A percentile compares a stretch with the other conserved stretches of the same genome.
Conservation (phyloP, 2,113 vertebrate species). For the Alectura lathami region DNA sequence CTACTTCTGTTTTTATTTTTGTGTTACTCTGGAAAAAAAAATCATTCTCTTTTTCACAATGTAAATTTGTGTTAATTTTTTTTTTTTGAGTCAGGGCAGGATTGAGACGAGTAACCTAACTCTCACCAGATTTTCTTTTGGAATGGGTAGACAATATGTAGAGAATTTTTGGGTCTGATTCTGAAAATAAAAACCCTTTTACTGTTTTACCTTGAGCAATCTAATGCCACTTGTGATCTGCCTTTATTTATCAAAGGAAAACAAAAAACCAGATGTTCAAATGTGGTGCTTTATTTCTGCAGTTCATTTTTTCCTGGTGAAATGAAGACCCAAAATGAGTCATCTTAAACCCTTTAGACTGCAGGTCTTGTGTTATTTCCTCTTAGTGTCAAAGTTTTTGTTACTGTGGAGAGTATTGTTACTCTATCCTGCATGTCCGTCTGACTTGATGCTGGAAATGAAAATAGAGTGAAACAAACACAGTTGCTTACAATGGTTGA, state of each 20-base stretch:
- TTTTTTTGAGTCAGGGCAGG: neutral
- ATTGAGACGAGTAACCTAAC: neutral
- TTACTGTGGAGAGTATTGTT: neutral
- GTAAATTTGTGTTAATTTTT: neutral
- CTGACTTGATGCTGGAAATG: neutral
- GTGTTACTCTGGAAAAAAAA: neutral
- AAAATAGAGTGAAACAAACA: neutral
- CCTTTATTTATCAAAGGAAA: neutral
- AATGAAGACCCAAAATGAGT: neutral
- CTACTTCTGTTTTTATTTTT: neutral
- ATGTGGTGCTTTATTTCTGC: neutral
- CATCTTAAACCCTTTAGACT: neutral
- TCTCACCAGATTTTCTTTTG: neutral
- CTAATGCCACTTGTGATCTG: neutral
- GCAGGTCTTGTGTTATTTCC: neutral
- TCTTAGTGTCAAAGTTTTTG: neutral
- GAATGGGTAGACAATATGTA: rapidly evolving
- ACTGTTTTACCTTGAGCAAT: neutral
- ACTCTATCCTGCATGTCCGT: neutral
- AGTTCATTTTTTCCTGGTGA: neutral
- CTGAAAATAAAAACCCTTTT: neutral
- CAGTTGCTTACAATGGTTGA: neutral
- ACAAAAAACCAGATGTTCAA: neutral
- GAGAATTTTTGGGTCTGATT: neutral
- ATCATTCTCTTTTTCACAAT: neutral